Base-by-base conservation (phyloP, 2,797 vertebrate genomes). In the Danio choprae region DNA sequence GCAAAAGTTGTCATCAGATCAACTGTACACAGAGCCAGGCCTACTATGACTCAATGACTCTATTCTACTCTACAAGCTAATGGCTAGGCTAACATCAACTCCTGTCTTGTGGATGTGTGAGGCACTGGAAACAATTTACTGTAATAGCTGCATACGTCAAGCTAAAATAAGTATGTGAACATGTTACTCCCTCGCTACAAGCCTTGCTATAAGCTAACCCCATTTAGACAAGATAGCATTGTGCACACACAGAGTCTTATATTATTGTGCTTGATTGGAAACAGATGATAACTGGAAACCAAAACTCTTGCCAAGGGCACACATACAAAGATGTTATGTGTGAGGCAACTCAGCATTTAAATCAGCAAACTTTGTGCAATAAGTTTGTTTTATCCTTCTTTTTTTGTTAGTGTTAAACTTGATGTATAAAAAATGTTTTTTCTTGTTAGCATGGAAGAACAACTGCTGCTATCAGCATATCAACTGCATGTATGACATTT, bases 281-380 rank as follows among this genome's bases (percentile, higher is more conserved):
- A 68, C 81, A 82, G 69, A 74, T 74, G 69, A 68, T 58, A 36
- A 79, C 29, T 70, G 40, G 22, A 83, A 79, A 69, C 38, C 18
- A 38, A 77, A 13, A 51, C 38, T 38, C 16, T 18, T 36, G 63
- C 63, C 79, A 81, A 63, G 38, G 2, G 41, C 12, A 53, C 44
- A 62, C 63, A 79, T 83, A 55, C 60, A 74, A 48, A 40, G 38
- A 63, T 13, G 1, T 12, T n/a, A 48, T 36, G 44, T 60, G 53
- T 77, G 22, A 77, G 38, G 53, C 41, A 58, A 50, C 56, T 40
- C 50, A 56, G 7, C 0, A 4, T 15, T 77, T 20, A 48, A 77
- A 29, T 76, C 73, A 81, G 63, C 36, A 60, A 62, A 38, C 22
- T 62, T 20, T 60, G 9, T 46, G 46, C 36, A 38, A 2, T 63